Conservation (phyloP, 2,113 vertebrate genomes). For the Zapornia atra region DNA sequence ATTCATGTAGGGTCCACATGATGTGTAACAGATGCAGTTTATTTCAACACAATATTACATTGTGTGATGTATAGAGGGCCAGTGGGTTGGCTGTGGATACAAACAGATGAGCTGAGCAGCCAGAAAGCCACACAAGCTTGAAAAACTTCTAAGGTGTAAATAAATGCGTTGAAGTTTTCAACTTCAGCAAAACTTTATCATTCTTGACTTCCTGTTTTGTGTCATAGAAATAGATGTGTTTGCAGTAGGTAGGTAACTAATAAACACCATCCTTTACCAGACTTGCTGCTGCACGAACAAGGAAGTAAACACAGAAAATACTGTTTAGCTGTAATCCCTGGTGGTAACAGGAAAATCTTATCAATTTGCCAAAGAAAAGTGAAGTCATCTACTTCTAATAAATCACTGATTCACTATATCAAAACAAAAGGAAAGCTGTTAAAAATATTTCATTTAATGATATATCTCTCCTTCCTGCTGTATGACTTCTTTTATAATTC, state of each 20-base stretch:
- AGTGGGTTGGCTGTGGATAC: background rate
- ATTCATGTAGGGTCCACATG: background rate
- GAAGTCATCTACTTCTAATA: background rate
- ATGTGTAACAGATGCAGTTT: background rate
- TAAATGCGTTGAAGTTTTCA: background rate
- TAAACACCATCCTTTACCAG: background rate
- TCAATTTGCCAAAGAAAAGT: background rate
- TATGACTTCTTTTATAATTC: background rate
- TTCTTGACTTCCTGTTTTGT: background rate
- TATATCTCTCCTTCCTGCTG: background rate
- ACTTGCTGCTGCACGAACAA: background rate
- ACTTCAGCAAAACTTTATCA: background rate
- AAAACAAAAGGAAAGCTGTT: background rate
- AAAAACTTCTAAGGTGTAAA: background rate
- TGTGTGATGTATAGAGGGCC: background rate
- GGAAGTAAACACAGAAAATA: conserved; percentile 35
- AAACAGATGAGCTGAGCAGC: background rate
- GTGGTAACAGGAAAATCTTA: background rate
- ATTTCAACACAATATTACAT: background rate
- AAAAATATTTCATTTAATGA: background rate
- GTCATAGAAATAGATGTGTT: background rate
- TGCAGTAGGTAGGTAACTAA: background rate
- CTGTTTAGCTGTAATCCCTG: background rate
- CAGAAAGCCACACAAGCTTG: background rate
- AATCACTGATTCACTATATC: background rate